These are phyloP conservation scores for Oppia nitens DNA, from an alignment of 1,140 invertebrate genomes.

Conservation along the genomic window DNA sequence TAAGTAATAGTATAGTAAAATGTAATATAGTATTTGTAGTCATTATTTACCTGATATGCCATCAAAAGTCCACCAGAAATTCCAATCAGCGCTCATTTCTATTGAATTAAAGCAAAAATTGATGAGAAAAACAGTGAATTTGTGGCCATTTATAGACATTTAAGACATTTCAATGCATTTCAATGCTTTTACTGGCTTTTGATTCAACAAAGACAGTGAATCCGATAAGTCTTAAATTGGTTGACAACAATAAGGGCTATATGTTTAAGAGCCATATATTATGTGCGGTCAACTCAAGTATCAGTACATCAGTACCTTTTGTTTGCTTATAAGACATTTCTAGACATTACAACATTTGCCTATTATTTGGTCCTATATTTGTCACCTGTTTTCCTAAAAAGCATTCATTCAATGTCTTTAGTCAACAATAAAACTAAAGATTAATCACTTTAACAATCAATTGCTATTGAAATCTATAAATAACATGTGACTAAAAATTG, in stretches of 20 bases:
- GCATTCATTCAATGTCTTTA: neutral
- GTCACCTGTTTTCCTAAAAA: neutral
- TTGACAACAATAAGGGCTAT: neutral
- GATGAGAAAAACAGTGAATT: conserved; percentile 7
- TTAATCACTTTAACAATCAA: neutral
- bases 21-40: neutral
- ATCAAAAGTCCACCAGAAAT: conserved; percentile 22
- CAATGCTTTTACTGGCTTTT: too few relatives aligned
- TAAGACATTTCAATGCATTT: too few relatives aligned
- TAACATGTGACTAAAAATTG: too few relatives aligned
- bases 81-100: conserved; percentile 18
- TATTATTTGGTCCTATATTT: neutral
- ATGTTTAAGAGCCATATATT: neutral
- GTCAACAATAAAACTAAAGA: neutral
- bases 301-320: neutral
- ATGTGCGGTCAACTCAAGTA: neutral
- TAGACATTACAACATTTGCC: too few relatives aligned
- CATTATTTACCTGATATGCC: conserved; percentile 20
- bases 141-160: too few relatives aligned
- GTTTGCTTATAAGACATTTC: neutral
- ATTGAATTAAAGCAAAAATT: conserved; percentile 2
- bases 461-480: too few relatives aligned
- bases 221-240: neutral
- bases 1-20: neutral
- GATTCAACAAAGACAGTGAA: neutral